Base-by-base conservation (phyloP, 2,797 vertebrate genomes). In the Sebastes vulpes region DNA sequence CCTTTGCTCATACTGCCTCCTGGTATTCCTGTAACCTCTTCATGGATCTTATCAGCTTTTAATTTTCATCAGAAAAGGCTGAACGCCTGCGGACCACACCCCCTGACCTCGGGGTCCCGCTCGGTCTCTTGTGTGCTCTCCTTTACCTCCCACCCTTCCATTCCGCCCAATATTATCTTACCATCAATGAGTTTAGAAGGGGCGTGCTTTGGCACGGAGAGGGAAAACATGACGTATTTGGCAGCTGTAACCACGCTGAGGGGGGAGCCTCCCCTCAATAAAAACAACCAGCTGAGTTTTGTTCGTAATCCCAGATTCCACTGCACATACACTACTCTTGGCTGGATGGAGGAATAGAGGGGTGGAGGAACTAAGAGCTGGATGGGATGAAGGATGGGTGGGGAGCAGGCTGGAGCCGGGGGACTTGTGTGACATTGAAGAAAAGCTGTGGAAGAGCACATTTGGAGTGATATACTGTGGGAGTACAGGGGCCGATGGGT, bases 231-330 rank as follows among this genome's bases (percentile, higher is more conserved):
- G 84, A 94, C 86, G 90, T 91, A 80, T 86, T 83, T 93, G 89
- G 89, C 95, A 95, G 94, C 95, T 95, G 93, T 38, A 56, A 63
- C 83, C 89, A 91, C 74, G 86, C 81, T 23, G 69, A 84, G 76
- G 82, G 78, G 90, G 84, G 81, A 86, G 75, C 67, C 85, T 82
- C 86, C 86, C 92, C 84, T 87, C 83, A 80, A 86, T 90, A 87
- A 92, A 94, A 94, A 92, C 89, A 94, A 77, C 87, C 89, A 88
- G 88, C 91, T 92, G 94, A 91, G 81, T 84, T 89, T 75, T 85
- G 87, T 88, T 87, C 81, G 31, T 82, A 89, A 89, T 83, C 90
- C 87, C 84, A 85, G 77, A 94, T 92, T 93, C 89, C 88, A 74
- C 56, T 65, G 71, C 72, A 65, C 77, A 78, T 82, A 84, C 85